Base-by-base conservation (phyloP, 2,888 invertebrate genomes). In the Chaetogeoica ovagalla region DNA sequence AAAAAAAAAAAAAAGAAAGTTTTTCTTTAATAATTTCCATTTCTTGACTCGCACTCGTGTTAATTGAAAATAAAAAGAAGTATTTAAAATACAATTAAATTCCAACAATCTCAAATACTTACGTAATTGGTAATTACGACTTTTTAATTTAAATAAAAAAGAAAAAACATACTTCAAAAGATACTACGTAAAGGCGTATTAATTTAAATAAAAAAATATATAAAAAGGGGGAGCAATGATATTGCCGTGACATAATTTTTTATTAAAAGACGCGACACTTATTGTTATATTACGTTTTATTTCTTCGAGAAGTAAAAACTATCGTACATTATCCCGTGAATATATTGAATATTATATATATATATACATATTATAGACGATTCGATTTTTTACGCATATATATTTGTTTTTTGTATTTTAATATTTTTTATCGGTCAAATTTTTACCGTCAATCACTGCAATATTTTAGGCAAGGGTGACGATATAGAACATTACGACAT, bases 1-100 rank as follows among this genome's bases (percentile, higher is more conserved):
- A 43, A 43, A 43, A 43, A 43, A 7, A 43, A 6, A 43, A 43
- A 43, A 3, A 43, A 43, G 9, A 43, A 9, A 7, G 9, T 9
- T 7, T 43, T 43, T n/a, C n/a, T 43, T 43, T 43, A 43, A 43
- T 43, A 43, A 43, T 43, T 43, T 43, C n/a, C 48, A n/a, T 73
- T 15, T 52, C n/a, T 72, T 23, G 15, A 72, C 60, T 23, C 19
- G 21, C 21, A 59, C 59, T 43, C 2, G 60, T 17, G 23, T 43
- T 30, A 30, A 43, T 43, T 43, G 1, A 43, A 43, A 43, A 43
- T 5, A 43, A 43, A 43, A 43, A 43, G 6, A 43, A 48, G 60
- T 48, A 30, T 72, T 73, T 73, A 52, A 73, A 62, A 62, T 48
- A 62, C 43, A 73, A 73, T 73, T 52, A 73, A 73, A 62, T 73